These are phyloP conservation scores for Saguinus midas DNA, from an alignment of 2,113 vertebrate species.

Conservation along the genomic window DNA sequence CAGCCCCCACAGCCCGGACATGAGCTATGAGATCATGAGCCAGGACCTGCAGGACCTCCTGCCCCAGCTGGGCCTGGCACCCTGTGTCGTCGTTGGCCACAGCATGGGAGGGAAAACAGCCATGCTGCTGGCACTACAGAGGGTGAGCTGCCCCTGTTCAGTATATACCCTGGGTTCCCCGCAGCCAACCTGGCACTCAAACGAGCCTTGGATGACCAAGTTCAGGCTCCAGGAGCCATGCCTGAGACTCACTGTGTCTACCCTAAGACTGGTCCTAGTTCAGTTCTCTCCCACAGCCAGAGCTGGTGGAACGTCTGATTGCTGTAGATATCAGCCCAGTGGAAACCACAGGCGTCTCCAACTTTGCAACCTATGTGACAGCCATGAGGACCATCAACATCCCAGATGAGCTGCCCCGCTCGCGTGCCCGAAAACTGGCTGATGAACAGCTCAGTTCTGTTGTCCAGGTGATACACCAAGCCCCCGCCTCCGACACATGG, in stretches of 20 bases:
- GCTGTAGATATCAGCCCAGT: conserved; percentile 92
- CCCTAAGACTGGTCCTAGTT: background rate
- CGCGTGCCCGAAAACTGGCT: conserved; percentile 89
- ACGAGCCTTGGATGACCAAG: background rate
- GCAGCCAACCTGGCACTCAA: background rate
- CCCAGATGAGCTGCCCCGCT: conserved; percentile 87
- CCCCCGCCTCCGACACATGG: background rate
- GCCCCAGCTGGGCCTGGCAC: conserved; percentile 85
- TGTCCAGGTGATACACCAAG: conserved; percentile 84
- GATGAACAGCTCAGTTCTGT: conserved; percentile 87
- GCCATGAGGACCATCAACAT: conserved; percentile 90
- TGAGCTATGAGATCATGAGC: conserved; percentile 93
- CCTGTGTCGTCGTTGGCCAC: conserved; percentile 93
- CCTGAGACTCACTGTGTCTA: background rate
- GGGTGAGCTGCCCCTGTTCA: conserved; percentile 79
- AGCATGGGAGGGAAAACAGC: conserved; percentile 99
- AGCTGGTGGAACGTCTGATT: conserved; percentile 92
- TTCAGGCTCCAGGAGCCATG: background rate
- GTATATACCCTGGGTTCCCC: background rate
- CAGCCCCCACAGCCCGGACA: conserved; percentile 89
- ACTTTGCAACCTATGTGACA: conserved; percentile 87
- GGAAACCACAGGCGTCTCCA: conserved; percentile 66
- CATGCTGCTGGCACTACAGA: conserved; percentile 91
- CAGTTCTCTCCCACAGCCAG: conserved; percentile 84
- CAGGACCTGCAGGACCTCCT: conserved; percentile 90